Evolutionary conservation across 2,888 invertebrate species (phyloP).

Genomic region (Brenthis daphne): DNA sequence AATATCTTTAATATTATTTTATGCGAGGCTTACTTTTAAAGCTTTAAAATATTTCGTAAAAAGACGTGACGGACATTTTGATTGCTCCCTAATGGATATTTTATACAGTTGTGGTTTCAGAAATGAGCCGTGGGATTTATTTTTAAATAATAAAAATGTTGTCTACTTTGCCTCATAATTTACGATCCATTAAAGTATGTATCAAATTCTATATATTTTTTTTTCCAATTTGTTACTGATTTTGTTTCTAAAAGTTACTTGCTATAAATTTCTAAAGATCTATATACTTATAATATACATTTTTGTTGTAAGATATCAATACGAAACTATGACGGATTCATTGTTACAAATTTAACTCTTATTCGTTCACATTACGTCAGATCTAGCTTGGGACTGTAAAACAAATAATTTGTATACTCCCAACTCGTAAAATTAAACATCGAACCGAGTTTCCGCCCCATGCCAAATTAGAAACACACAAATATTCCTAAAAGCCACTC

Average conservation of each 20-base stretch:
- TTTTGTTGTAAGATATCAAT: neutral
- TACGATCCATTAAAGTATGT: constrained; percentile 30
- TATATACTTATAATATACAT: neutral
- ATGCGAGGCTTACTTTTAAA: constrained; percentile 26
- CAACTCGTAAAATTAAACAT: constrained; percentile 46
- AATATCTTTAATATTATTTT: constrained; percentile 32
- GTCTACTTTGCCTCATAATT: constrained; percentile 28
- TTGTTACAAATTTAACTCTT: neutral
- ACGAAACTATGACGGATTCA: neutral
- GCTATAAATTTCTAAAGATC: no score
- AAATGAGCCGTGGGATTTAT: constrained; percentile 35
- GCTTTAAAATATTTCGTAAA: constrained; percentile 42
- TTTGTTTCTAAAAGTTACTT: no score
- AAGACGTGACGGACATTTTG: constrained; percentile 50
- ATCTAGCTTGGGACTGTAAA: neutral
- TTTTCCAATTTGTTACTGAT: neutral
- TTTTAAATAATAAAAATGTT: constrained; percentile 38
- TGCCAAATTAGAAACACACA: constrained; percentile 52
- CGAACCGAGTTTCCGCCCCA: constrained; percentile 43
- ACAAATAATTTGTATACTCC: neutral
- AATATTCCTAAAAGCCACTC: constrained; percentile 50
- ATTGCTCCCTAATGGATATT: constrained; percentile 45
- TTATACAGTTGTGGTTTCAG: constrained; percentile 40
- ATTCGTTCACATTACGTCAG: neutral
- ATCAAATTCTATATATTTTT: constrained; percentile 20